Base-by-base conservation (phyloP, 1,140 invertebrate species). In the Solenopsis invicta region DNA sequence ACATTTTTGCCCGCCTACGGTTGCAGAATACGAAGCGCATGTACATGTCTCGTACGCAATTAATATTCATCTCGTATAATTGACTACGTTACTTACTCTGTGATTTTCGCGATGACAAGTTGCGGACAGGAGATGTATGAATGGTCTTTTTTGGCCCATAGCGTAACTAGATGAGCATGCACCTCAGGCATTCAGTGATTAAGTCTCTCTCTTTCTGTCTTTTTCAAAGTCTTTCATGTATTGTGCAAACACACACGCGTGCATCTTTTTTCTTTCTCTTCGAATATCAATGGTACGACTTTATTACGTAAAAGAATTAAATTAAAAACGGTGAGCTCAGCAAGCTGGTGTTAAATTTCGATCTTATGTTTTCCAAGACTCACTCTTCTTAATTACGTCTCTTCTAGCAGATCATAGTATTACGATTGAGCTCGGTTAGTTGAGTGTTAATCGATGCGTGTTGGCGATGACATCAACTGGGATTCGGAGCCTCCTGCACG, bases 391-490 rank as follows among this genome's bases (percentile, higher is more conserved):
- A n/a, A 16, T 52, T 37, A 18, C 4, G 4, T 21, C 13, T 81
- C 10, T 71, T 18, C n/a, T 34, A 41, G 2, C 56, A 56, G 52
- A 18, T 71, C 21, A 24, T 29, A 45, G 4, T 29, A 18, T 6
- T 16, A 4, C 10, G 50, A 81, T 71, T 29, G 24, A 29, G 24
- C 24, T 74, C 59, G 59, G 45, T 78, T 56, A 48, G 37, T 37
- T 41, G 64, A 34, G n/a, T 72, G 67, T 77, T 45, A 41, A 69
- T 50, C 66, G 48, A 59, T 56, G 62, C n/a, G 64, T 24, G 48
- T 81, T 54, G 48, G 69, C 56, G 75, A 62, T 45, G 66, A 78
- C 71, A 71, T 87, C 78, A 59, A 72, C 56, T 71, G 52, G 52
- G 59, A 78, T 80, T 74, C 74, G 66, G 67, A 54, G 37, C 13